A percentile compares a stretch with the other conserved stretches of the same genome.
Conservation (phyloP, 23 tunicate species). For the Ciona savignyi region DNA sequence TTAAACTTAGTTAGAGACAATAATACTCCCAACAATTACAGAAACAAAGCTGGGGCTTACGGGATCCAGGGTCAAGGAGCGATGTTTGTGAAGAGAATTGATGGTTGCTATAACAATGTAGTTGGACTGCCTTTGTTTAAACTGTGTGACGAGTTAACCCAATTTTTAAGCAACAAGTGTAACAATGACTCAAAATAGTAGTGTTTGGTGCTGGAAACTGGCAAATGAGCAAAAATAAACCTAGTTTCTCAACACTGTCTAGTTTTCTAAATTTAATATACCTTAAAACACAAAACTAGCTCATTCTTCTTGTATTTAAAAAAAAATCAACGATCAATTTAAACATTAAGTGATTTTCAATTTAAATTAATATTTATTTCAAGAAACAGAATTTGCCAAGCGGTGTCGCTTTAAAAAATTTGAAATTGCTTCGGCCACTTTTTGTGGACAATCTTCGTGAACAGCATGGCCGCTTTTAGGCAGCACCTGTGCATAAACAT, state of each 20-base stretch:
- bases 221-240: too few relatives aligned
- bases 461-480: slow-evolving; percentile 77
- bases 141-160: slow-evolving; percentile 35
- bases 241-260: too few relatives aligned
- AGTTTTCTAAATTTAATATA: too few relatives aligned
- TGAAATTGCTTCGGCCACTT: slow-evolving; percentile 66
- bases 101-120: slow-evolving; percentile 88
- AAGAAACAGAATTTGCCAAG: slow-evolving; percentile 13
- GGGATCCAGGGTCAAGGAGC: slow-evolving; percentile 97
- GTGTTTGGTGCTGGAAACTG: too few relatives aligned
- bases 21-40: too few relatives aligned
- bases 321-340: too few relatives aligned
- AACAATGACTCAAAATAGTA: too few relatives aligned
- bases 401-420: slow-evolving; percentile 62
- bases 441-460: slow-evolving; percentile 86
- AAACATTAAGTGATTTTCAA: too few relatives aligned
- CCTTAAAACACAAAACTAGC: too few relatives aligned
- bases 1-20: too few relatives aligned
- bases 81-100: slow-evolving; percentile 52
- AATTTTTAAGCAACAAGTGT: slow-evolving; percentile 17
- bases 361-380: too few relatives aligned
- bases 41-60: slow-evolving; percentile 98
- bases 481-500: slow-evolving; percentile 59
- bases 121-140: slow-evolving; percentile 75
- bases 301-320: too few relatives aligned